Evolutionary conservation across 2,888 invertebrate species (phyloP).

Genomic region (Bombylius discolor): DNA sequence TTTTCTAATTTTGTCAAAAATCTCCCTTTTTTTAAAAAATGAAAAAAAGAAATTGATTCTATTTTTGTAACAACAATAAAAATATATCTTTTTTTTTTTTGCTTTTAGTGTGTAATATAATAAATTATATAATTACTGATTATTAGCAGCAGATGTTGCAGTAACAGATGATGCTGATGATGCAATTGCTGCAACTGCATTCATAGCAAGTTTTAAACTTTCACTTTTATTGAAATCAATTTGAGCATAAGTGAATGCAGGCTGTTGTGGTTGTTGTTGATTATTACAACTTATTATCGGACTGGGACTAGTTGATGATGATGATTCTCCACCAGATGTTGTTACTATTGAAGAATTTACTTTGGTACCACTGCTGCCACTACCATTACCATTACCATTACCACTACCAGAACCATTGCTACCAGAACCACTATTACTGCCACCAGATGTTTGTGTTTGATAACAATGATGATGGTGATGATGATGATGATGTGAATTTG

Average conservation of each 20-base stretch:
- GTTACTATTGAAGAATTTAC: constrained; percentile 18
- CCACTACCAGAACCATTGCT: not conserved
- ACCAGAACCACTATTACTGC: constrained; percentile 19
- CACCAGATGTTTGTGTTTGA: not conserved
- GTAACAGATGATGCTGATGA: not conserved
- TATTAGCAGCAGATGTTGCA: too few relatives aligned
- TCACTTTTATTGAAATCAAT: constrained; percentile 65
- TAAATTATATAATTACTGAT: too few relatives aligned
- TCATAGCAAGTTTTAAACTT: constrained; percentile 27
- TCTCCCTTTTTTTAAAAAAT: too few relatives aligned
- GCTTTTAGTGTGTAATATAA: too few relatives aligned
- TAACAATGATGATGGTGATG: constrained; percentile 3
- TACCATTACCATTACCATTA: constrained; percentile 11
- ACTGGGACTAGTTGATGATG: constrained; percentile 25
- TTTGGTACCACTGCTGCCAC: constrained; percentile 16
- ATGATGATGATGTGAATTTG: constrained; percentile 15
- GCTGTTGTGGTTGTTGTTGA: constrained; percentile 27
- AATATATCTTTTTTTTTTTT: too few relatives aligned
- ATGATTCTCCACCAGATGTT: constrained; percentile 21
- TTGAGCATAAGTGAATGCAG: constrained; percentile 57
- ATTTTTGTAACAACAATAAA: too few relatives aligned
- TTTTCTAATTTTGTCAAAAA: too few relatives aligned
- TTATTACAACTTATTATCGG: constrained; percentile 21
- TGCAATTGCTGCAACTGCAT: not conserved
- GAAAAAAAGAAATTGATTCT: too few relatives aligned